These are phyloP conservation scores for Siniperca undulata DNA, from an alignment of 2,797 vertebrate genomes.

Conservation along the genomic window DNA sequence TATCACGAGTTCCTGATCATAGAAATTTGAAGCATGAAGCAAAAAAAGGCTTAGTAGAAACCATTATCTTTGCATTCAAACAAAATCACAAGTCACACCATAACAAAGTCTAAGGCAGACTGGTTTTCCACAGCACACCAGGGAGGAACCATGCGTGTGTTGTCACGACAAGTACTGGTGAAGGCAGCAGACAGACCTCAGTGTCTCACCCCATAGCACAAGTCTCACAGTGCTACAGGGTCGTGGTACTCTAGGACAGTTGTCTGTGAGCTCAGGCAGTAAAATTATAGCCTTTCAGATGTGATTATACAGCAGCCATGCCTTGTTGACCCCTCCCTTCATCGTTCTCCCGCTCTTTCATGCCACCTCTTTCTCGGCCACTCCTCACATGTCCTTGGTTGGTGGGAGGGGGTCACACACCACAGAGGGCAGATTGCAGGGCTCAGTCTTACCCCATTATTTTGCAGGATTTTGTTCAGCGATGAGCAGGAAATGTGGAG, in stretches of 20 bases:
- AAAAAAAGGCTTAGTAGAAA: slow-evolving; percentile 10
- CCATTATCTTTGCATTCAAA: slow-evolving; percentile 42
- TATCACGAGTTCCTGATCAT: slow-evolving; percentile 23
- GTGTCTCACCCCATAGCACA: not conserved
- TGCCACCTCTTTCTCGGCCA: slow-evolving; percentile 63
- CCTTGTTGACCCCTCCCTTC: slow-evolving; percentile 82
- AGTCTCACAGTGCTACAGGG: slow-evolving; percentile 52
- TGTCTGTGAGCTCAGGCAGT: slow-evolving; percentile 83
- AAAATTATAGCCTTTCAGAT: slow-evolving; percentile 86
- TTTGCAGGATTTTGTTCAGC: slow-evolving; percentile 67
- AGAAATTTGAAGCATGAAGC: slow-evolving; percentile 21
- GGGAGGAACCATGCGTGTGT: slow-evolving; percentile 26
- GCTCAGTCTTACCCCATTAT: slow-evolving; percentile 65
- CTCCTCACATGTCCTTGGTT: slow-evolving; percentile 65
- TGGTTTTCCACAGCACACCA: slow-evolving; percentile 12
- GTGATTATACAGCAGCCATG: slow-evolving; percentile 87
- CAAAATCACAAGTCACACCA: slow-evolving; percentile 18
- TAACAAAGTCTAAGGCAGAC: not conserved
- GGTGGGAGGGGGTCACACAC: slow-evolving; percentile 57
- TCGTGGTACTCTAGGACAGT: slow-evolving; percentile 75
- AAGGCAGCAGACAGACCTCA: slow-evolving; percentile 29
- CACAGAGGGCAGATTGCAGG: slow-evolving; percentile 69
- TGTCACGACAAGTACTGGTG: slow-evolving; percentile 25
- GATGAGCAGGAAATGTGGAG: slow-evolving; percentile 54
- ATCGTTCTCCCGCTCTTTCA: slow-evolving; percentile 63